Evolutionary conservation across 64 coral and sea anemone genomes (phyloP).

Genomic region (Pachyseris speciosa): DNA sequence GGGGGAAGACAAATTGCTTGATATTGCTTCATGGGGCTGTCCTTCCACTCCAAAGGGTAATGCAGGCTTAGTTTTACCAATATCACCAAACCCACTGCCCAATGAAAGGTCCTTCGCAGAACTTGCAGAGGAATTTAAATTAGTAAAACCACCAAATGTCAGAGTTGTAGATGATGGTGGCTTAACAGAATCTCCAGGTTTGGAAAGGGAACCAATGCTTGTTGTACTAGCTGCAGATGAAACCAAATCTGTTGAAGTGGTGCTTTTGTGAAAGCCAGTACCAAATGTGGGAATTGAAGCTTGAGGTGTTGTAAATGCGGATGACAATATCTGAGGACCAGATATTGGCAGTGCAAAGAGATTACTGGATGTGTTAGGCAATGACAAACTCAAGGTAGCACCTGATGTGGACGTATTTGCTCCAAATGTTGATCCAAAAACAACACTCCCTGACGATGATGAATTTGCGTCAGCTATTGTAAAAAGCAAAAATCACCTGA

Average conservation of each 20-base stretch:
- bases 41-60: background rate
- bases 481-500: background rate
- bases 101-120: background rate
- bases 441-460: background rate
- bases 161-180: background rate
- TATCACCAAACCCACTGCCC: background rate
- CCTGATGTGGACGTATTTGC: background rate
- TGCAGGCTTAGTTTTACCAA: background rate
- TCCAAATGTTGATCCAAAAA: background rate
- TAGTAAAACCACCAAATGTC: conserved; percentile 3
- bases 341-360: background rate
- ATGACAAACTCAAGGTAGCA: background rate
- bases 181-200: background rate
- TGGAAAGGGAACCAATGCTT: background rate
- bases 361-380: background rate
- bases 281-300: background rate
- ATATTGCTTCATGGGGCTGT: background rate
- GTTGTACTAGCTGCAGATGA: background rate
- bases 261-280: background rate
- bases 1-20: background rate
- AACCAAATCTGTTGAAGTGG: background rate
- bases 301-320: background rate
- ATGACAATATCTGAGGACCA: background rate
- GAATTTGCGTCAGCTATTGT: background rate
- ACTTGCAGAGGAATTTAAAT: background rate